Evolutionary conservation across 2,113 vertebrate species (phyloP), one percentile per base, ranked within the genome.

Genomic region (Phainopepla nitens): DNA sequence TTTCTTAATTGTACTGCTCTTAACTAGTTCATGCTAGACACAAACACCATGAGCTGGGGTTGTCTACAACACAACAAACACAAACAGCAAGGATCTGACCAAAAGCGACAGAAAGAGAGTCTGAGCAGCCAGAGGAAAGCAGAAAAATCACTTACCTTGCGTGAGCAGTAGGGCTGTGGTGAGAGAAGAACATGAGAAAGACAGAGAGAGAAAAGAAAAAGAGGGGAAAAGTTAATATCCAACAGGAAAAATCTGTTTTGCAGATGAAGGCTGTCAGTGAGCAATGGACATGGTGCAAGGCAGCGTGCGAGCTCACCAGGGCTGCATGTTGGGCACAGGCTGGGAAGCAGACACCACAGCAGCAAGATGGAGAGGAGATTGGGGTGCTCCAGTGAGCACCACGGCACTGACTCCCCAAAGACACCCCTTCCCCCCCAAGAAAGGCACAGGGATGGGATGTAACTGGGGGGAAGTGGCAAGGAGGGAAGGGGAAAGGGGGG

Each of bases 161-260:
- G 97, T 97, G 86, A 98, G 97, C 96, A 98, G 98, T 93, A 98
- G 97, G 65, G 95, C 98, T 98, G 97, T 96, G 95, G 85, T 92
- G 82, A 97, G 94, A 94, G 93, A 91, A 95, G 68, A 96, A 97
- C 83, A 93, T 51, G 68, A 96, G 78, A 97, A 86, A 73, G 60
- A 93, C 35, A 81, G 51, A 36, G 87, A 96, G 76, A 97, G 91
- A 97, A 87, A 96, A 97, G 71, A 98, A 95, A 56, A 97, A 97
- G 94, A 94, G 92, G 91, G 89, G 94, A 81, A 91, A 47, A 65
- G 97, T 98, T 98, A 98, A 94, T 93, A 87, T 87, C n/a, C n/a
- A 31, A 54, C 42, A 53, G 92, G 57, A 29, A 90, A 91, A 91
- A 92, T 75, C 90, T 69, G 64, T 92, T 96, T 69, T 76, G 94